These are phyloP conservation scores for Chironomus tentans DNA, from an alignment of 2,888 invertebrate species.

Conservation along the genomic window DNA sequence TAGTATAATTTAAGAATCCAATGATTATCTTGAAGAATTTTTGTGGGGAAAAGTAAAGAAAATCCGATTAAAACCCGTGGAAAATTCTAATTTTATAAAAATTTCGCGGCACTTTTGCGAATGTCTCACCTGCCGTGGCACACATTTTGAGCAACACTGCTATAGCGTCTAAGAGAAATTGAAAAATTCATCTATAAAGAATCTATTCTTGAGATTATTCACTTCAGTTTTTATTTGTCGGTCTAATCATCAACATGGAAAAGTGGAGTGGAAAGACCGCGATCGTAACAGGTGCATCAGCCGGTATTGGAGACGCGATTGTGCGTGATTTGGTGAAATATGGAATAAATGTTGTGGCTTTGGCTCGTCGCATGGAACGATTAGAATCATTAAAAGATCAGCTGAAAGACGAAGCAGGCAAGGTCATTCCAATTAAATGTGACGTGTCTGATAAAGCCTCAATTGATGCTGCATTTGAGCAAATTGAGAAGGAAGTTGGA, in stretches of 20 bases:
- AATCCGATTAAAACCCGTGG: too few species aligned
- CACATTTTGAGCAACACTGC: too few species aligned
- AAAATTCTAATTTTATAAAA: too few species aligned
- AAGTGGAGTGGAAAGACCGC: conserved; percentile 33
- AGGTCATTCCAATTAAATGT: conserved; percentile 36
- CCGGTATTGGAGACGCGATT: conserved; percentile 25
- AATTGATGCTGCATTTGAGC: conserved; percentile 46
- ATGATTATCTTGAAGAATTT: too few species aligned
- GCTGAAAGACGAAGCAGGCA: background rate
- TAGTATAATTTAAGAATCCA: too few species aligned
- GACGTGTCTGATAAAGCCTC: conserved; percentile 48
- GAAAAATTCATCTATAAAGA: too few species aligned
- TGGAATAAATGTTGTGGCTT: conserved; percentile 34
- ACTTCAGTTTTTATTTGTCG: background rate
- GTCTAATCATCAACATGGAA: conserved; percentile 29
- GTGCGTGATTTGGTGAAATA: conserved; percentile 31
- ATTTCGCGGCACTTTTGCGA: too few species aligned
- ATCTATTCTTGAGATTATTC: too few species aligned
- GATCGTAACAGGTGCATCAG: conserved; percentile 32
- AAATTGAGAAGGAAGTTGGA: conserved; percentile 44
- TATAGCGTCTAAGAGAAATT: too few species aligned
- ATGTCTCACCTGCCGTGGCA: too few species aligned
- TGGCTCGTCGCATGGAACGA: background rate
- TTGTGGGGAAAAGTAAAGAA: too few species aligned
- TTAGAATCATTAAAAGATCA: background rate